Conservation (phyloP, 2,888 invertebrate genomes). For the Macrosoma leucophasiata region DNA sequence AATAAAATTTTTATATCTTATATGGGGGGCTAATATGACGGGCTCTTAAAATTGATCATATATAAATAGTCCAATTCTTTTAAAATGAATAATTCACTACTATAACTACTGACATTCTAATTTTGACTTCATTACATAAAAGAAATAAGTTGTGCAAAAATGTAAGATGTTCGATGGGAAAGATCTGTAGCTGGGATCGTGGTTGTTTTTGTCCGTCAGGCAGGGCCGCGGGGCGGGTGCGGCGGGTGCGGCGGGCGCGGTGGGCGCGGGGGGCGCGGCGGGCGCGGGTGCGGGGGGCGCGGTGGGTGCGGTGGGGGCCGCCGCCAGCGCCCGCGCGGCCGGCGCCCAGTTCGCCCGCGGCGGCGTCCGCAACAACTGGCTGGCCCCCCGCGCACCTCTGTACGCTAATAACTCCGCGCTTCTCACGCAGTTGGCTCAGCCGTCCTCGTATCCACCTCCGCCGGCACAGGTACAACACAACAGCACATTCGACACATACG, state of each 20-base stretch:
- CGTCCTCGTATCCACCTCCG: slow-evolving; percentile 73
- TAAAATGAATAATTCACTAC: too few relatives aligned
- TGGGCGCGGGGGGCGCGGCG: slow-evolving; percentile 20
- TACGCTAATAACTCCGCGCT: slow-evolving; percentile 69
- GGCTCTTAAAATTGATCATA: too few relatives aligned
- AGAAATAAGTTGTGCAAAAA: too few relatives aligned
- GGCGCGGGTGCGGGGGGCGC: slow-evolving; percentile 32
- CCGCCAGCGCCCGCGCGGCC: slow-evolving; percentile 21
- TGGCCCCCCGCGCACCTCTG: slow-evolving; percentile 49
- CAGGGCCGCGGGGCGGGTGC: slow-evolving; percentile 41
- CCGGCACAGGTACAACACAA: slow-evolving; percentile 39
- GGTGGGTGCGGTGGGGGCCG: too few relatives aligned
- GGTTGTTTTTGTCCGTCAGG: slow-evolving; percentile 19
- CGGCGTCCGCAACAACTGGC: slow-evolving; percentile 31
- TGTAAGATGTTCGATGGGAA: background rate
- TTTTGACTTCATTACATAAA: too few relatives aligned
- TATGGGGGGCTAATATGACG: too few relatives aligned
- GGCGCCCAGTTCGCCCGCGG: slow-evolving; percentile 27
- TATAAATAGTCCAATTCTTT: too few relatives aligned
- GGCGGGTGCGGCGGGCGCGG: too few relatives aligned
- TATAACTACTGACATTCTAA: too few relatives aligned
- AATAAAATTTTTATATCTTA: too few relatives aligned
- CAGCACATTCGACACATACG: too few relatives aligned
- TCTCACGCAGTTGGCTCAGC: slow-evolving; percentile 79
- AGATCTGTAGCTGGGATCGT: background rate